These are phyloP conservation scores for Philonicus albiceps DNA, from an alignment of 2,888 invertebrate species.

Conservation along the genomic window DNA sequence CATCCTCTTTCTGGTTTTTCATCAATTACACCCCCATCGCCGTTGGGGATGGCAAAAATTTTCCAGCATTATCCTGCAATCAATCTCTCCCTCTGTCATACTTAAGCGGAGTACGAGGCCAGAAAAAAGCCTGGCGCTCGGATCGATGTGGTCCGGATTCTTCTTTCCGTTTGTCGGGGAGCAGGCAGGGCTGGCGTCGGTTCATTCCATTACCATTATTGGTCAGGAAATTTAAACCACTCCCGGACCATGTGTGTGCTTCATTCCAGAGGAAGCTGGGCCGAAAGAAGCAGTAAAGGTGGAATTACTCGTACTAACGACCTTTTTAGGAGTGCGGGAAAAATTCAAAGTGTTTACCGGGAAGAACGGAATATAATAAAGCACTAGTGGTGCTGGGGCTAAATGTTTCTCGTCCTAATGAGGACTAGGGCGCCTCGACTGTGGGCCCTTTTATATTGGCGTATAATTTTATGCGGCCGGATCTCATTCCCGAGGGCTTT, in stretches of 20 bases:
- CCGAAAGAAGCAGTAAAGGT: conserved; percentile 11
- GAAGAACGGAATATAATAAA: conserved; percentile 10
- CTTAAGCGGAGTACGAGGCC: not conserved
- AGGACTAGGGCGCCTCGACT: not conserved
- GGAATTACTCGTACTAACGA: conserved; percentile 24
- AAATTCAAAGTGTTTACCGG: conserved; percentile 24
- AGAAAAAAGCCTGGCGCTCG: not conserved
- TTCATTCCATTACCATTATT: conserved; percentile 33
- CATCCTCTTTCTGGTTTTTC: not conserved
- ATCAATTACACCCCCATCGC: not conserved
- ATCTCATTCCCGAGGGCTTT: not conserved
- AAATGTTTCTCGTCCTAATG: conserved; percentile 6
- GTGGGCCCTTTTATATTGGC: not conserved
- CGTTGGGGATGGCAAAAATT: not conserved
- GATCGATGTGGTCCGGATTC: not conserved
- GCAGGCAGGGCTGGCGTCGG: not conserved
- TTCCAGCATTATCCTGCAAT: not conserved
- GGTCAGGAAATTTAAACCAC: conserved; percentile 20
- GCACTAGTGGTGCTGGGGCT: not conserved
- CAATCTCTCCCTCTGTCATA: conserved; percentile 17
- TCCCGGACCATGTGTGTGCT: not conserved
- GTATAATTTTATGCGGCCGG: not conserved
- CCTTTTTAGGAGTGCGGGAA: conserved; percentile 11
- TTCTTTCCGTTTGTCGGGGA: not conserved
- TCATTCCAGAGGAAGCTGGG: not conserved